Conservation (phyloP, 2,888 invertebrate species). For the Caenorhabditis sp. region DNA sequence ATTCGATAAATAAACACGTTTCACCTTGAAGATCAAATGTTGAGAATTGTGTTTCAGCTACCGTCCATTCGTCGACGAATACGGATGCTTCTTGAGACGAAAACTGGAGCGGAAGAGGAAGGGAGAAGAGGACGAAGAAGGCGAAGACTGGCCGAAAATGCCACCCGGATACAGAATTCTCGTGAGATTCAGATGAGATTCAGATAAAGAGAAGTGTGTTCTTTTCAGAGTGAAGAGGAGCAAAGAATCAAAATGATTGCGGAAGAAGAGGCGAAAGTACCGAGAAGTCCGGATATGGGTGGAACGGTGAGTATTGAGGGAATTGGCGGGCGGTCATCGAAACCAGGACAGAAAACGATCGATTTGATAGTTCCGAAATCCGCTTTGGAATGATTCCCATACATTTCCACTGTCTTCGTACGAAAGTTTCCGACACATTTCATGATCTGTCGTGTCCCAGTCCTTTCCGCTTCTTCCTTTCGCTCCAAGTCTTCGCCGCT, state of each 20-base stretch:
- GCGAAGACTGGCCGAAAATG: conserved; percentile 52
- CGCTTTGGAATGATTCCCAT: no score
- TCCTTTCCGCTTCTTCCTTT: no score
- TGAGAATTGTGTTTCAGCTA: conserved; percentile 27
- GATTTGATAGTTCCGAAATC: no score
- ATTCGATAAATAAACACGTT: conserved; percentile 23
- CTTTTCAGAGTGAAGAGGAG: neutral
- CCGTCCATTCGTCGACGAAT: conserved; percentile 57
- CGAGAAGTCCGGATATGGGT: neutral
- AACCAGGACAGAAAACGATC: no score
- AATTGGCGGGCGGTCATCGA: no score
- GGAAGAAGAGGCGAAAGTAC: neutral
- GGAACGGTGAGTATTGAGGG: no score
- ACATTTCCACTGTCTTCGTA: no score
- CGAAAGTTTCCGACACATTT: no score
- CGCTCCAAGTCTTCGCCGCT: no score
- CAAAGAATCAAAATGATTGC: neutral
- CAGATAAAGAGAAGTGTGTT: no score
- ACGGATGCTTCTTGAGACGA: conserved; percentile 24
- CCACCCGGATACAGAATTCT: conserved; percentile 27
- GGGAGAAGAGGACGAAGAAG: conserved; percentile 35
- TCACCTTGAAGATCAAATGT: neutral
- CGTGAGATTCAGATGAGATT: conserved; percentile 31
- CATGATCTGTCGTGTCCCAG: no score
- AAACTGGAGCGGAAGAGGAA: conserved; percentile 41